Evolutionary conservation across 2,888 invertebrate genomes (phyloP), one percentile per base, ranked within the genome.

Genomic region (Iselma pallidipennis): DNA sequence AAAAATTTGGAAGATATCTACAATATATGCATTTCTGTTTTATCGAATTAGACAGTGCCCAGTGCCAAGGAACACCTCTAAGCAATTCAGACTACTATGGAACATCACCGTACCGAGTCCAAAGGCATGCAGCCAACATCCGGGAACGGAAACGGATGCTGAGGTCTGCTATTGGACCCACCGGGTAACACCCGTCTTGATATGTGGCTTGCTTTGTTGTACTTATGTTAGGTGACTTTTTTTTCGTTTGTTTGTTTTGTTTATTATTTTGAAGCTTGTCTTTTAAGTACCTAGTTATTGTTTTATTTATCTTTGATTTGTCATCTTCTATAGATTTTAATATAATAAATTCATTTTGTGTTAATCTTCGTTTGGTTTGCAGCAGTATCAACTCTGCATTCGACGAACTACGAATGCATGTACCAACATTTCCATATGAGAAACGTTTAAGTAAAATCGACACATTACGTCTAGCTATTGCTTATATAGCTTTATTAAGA

Each of bases 321-420:
- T 9, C 9, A 7, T 16, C 9, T 56, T 69, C 56, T 63, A 66
- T 65, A 33, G 12, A 33, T 33, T 33, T 9, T 12, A 10, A 33
- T 33, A 33, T 9, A 10, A 10, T 33, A 33, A 9, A 33, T 10
- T 33, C 33, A 33, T 10, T 23, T 10, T 28, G 21, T 49, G 49
- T 49, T 49, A 26, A 26, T 12, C 12, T 33, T 10, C 12, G 1
- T 37, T 76, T 77, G 76, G 75, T 78, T 78, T 81, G 77, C 78
- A 94, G 94, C 91, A 98, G 96, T 89, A 98, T 98, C 86, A 96
- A 96, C 90, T 95, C 95, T 83, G 98, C 97, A 82, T 98, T 98
- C 88, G 97, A 98, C 86, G 97, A 97, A 82, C 89, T 99, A 77
- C 88, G 98, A 58, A 92, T 94, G 72, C 97, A 97, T 85, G 98